Percentiles rank a stretch among this genome's conserved stretches.
Conservation (phyloP, 1,140 invertebrate genomes). For the Piezodorus guildinii region DNA sequence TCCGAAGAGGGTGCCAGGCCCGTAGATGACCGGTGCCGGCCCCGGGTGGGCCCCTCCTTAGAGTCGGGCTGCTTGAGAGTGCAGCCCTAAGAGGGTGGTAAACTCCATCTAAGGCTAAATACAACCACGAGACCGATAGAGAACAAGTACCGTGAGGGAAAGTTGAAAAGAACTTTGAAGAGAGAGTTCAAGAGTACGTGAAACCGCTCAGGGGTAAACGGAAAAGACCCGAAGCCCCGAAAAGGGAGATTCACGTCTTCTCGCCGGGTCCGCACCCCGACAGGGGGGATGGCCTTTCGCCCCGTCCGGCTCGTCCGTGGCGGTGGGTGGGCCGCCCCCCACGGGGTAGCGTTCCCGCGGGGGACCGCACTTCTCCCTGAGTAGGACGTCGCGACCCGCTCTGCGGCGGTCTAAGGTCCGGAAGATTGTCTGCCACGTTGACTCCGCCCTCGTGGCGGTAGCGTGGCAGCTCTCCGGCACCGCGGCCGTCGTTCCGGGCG, state of each 20-base stretch:
- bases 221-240: constrained; percentile 33
- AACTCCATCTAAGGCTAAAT: constrained; percentile 81
- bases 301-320: constrained; percentile 1
- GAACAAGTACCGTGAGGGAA: too few relatives aligned
- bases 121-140: too few relatives aligned
- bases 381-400: too few relatives aligned
- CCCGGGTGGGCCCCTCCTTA: constrained; percentile 45
- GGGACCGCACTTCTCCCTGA: constrained; percentile 38
- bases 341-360: not conserved
- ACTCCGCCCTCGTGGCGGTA: too few relatives aligned
- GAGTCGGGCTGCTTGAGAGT: constrained; percentile 71
- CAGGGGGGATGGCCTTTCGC: constrained; percentile 29
- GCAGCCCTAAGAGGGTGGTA: too few relatives aligned
- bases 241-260: constrained; percentile 26
- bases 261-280: too few relatives aligned
- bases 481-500: too few relatives aligned
- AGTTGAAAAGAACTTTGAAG: too few relatives aligned
- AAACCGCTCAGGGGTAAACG: constrained; percentile 63
- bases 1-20: constrained; percentile 64
- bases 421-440: too few relatives aligned
- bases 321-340: not conserved
- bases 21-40: constrained; percentile 41
- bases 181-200: too few relatives aligned
- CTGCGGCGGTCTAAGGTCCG: too few relatives aligned
- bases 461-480: not conserved